Base-by-base conservation (phyloP, 2,113 vertebrate species). In the western clawed frog (Xenopus tropicalis) region DNA sequence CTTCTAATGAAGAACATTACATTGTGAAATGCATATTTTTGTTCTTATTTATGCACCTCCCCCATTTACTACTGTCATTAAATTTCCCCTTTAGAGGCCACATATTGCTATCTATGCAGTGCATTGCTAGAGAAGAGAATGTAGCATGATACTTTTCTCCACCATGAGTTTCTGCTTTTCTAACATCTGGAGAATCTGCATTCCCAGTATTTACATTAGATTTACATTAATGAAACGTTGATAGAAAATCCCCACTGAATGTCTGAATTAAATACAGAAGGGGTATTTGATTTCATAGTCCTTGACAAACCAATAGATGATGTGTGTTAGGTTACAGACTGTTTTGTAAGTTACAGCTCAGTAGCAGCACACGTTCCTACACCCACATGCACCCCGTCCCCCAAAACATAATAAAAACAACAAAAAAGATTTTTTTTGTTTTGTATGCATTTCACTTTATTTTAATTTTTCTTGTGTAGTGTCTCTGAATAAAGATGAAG, bases 211-310 rank as follows among this genome's bases (percentile, higher is more conserved):
- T 63, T 23, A 58, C 10, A 58, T 9, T 46, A 72, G 42, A 66
- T 58, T 56, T 58, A 20, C 22, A 58, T 58, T 14, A 43, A 17
- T 61, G 22, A 16, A 61, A 67, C 51, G 14, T 24, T 42, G 52
- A 46, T 48, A 66, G 71, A 74, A 59, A 67, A 59, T 54, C 54
- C 62, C 37, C 72, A 59, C 29, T 51, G 64, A 66, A 66, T 59
- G 14, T 74, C 23, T 29, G 64, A 16, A 22, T 65, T 48, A 66
- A 25, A 57, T 42, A 54, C 21, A 72, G 24, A 58, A 17, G 24
- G 25, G 14, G 3, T 66, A 25, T 65, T 24, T 37, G 19, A 43
- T 56, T 72, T 48, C 46, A 71, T 9, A 61, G 14, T 3, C 14
- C 51, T 48, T 14, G 21, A 52, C 6, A 71, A 48, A 62, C 16